Evolutionary conservation across 1,140 invertebrate species (phyloP), one percentile per base, ranked within the genome.

Genomic region (Polypedilum pembai): DNA sequence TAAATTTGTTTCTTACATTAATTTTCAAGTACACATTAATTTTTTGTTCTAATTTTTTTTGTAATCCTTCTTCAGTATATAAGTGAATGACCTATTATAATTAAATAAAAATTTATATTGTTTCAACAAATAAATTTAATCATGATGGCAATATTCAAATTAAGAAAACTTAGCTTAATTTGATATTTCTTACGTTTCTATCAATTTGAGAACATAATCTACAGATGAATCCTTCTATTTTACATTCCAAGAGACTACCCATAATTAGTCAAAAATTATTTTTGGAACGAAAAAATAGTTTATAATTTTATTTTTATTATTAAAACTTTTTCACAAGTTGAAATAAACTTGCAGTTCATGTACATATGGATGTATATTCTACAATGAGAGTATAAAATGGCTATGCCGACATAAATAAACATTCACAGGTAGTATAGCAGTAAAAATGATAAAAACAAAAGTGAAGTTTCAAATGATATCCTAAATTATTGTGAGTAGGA

Each of bases 1-100:
- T 4, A 56, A 33, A 56, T 20, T 20, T 69, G 8, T 18, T 18
- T 18, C 65, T 69, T 18, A 69, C 65, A 69, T 69, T 69, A 20
- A 69, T 69, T 18, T 69, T 69, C 8, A 69, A 21, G 17, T 69
- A 69, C 2, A 69, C 65, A 69, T 69, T 69, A 18, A 69, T 69
- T 20, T 69, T 69, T 20, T 69, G 65, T 20, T 69, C 65, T 21
- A 69, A 12, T 69, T 69, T 69, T 18, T 69, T 69, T 12, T 69
- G 65, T 8, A 69, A 3, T 18, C 65, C 65, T 69, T 69, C 65
- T 18, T 69, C 65, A 18, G 17, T 69, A 18, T 69, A 69, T 18
- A 69, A 7, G 18, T 69, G 65, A 69, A 69, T 69, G 4, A 69
- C 45, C 45, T 56, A 33, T 33, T 33, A 12, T 15, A 56, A 56